Percentiles rank a stretch among this genome's conserved stretches.
These are phyloP conservation scores for Carlito syrichta DNA, from an alignment of 2,113 vertebrate genomes.

Conservation along the genomic window DNA sequence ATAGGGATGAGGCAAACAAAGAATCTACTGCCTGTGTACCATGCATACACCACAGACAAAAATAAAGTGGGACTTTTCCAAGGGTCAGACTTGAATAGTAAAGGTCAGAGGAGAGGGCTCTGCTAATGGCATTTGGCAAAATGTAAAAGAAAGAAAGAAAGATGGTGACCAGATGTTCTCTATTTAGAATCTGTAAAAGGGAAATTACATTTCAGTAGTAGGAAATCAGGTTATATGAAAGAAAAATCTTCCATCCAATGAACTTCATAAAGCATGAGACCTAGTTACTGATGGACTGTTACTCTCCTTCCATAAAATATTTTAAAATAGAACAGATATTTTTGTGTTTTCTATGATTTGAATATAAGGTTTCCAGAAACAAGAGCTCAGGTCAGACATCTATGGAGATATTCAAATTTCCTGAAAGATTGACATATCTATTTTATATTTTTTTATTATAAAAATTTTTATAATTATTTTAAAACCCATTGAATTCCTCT, in stretches of 20 bases:
- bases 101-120: slow-evolving; percentile 37
- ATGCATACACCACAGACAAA: not conserved
- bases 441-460: slow-evolving; percentile 3
- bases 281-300: not conserved
- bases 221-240: slow-evolving; percentile 63
- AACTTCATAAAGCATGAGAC: slow-evolving; percentile 25
- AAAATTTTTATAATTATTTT: slow-evolving; percentile 17
- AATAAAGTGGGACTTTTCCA: not conserved
- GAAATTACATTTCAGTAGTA: slow-evolving; percentile 50
- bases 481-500: not conserved
- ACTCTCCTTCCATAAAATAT: slow-evolving; percentile 6
- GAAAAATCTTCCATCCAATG: slow-evolving; percentile 1
- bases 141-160: slow-evolving; percentile 21
- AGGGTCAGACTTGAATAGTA: slow-evolving; percentile 28
- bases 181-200: slow-evolving; percentile 29
- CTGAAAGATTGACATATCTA: not conserved
- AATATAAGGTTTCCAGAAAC: not conserved
- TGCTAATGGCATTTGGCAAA: slow-evolving; percentile 55
- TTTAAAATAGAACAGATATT: not conserved
- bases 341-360: not conserved
- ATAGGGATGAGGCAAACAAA: not conserved
- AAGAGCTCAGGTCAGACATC: not conserved
- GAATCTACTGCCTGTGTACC: not conserved
- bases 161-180: slow-evolving; percentile 55
- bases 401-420: not conserved